A percentile compares a stretch with the other conserved stretches of the same genome.
Evolutionary conservation across 1,140 invertebrate genomes (phyloP).

Genomic region (Drosophila serrata): DNA sequence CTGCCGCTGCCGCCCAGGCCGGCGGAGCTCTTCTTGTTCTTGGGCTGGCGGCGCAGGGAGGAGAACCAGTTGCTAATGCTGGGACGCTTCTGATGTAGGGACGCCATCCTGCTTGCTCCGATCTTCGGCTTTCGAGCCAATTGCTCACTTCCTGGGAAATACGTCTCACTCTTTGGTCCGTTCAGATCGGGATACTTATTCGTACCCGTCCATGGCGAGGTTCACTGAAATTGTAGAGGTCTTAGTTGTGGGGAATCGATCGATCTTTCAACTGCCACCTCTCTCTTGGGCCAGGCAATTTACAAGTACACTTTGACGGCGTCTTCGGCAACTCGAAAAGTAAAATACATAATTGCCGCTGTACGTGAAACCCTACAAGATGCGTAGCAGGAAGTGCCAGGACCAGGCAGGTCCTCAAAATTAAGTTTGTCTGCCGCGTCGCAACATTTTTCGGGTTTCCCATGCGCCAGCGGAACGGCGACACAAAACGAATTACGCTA

Average conservation of each 20-base stretch:
- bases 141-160: slow-evolving; percentile 56
- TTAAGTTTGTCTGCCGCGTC: slow-evolving; percentile 57
- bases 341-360: slow-evolving; percentile 59
- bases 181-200: slow-evolving; percentile 29
- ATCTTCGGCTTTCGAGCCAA: slow-evolving; percentile 20
- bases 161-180: slow-evolving; percentile 18
- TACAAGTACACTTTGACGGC: slow-evolving; percentile 62
- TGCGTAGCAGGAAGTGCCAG: slow-evolving; percentile 56
- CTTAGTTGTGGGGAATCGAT: slow-evolving; percentile 26
- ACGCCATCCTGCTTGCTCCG: slow-evolving; percentile 59
- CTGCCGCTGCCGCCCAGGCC: slow-evolving; percentile 45
- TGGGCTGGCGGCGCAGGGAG: slow-evolving; percentile 89
- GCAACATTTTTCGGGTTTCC: slow-evolving; percentile 65
- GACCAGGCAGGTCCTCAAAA: slow-evolving; percentile 44
- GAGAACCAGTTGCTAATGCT: slow-evolving; percentile 91
- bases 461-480: slow-evolving; percentile 19
- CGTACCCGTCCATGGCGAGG: slow-evolving; percentile 48
- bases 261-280: not conserved
- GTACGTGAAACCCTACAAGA: slow-evolving; percentile 29
- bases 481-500: slow-evolving; percentile 75
- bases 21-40: slow-evolving; percentile 84
- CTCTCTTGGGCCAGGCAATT: slow-evolving; percentile 53
- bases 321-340: slow-evolving; percentile 37
- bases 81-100: slow-evolving; percentile 86
- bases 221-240: slow-evolving; percentile 55